phyloP scores from a whole-genome alignment of 2,797 vertebrate species.

The Anomalospiza imberbis region DNA sequence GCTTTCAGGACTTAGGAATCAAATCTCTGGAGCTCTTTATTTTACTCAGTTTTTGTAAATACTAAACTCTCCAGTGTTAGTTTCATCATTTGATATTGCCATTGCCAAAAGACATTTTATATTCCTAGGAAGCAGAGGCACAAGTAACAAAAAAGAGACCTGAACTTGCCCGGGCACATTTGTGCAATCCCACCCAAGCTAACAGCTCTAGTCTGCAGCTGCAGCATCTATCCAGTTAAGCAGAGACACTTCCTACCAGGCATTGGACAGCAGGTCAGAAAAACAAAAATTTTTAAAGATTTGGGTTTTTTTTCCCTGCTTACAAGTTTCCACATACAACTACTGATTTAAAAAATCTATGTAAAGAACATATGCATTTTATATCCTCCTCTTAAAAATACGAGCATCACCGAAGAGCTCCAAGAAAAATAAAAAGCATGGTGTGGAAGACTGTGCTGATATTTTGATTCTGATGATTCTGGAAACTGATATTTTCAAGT shows the following conservation, averaged over 20 bases:
- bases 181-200: not conserved
- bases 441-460: not conserved
- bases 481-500: not conserved
- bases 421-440: not conserved
- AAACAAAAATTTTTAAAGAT: not conserved
- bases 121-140: not conserved
- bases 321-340: not conserved
- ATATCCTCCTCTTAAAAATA: constrained; percentile 6
- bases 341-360: not conserved
- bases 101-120: not conserved
- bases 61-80: constrained; percentile 17
- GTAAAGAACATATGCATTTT: not conserved
- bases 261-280: not conserved
- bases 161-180: not conserved
- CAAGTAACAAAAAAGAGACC: not conserved
- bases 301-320: not conserved
- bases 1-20: constrained; percentile 38
- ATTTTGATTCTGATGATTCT: constrained; percentile 6
- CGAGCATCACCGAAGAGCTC: not conserved
- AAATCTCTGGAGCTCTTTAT: constrained; percentile 35
- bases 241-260: not conserved
- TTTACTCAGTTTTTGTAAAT: constrained; percentile 57
- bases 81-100: not conserved
- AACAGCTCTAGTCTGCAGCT: not conserved
- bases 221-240: not conserved